Base-by-base conservation (phyloP, 2,888 invertebrate species). In the Cephus pulcher region DNA sequence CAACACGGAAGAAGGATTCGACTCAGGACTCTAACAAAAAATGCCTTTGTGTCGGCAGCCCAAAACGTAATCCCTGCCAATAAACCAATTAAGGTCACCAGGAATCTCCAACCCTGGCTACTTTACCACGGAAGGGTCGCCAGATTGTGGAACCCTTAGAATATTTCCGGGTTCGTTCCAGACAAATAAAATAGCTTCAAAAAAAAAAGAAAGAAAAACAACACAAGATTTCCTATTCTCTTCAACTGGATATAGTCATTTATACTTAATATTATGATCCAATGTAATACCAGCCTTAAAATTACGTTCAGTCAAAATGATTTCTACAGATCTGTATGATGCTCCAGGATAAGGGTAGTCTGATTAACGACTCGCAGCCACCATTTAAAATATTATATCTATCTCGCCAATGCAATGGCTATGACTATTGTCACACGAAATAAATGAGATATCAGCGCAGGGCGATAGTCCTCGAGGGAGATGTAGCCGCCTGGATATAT, bases 1-100 rank as follows among this genome's bases (percentile, higher is more conserved):
- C 79, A 37, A 32, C 74, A 15, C 12, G 73, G 74, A 69, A 68
- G 34, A 34, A 75, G 40, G 75, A 68, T 70, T 35, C 69, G 56
- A 34, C 75, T 35, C 70, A 32, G 75, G 40, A 75, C 74, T 74
- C 33, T 69, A 71, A 79, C 75, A 82, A 83, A 86, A 82, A 80
- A 74, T 34, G 69, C 77, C 81, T 81, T 85, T 86, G 82, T 83
- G 83, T 81, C 77, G 85, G 80, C 80, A 82, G 82, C 83, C 86
- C 84, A 84, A 80, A 84, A 80, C 83, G 83, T 86, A 86, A 88
- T 85, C 82, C 86, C 79, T 75, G 77, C 76, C 88, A 88, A 88
- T 89, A 89, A 89, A 89, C 85, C 86, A 88, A 89, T 89, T 89
- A 88, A 88, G 86, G 84, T 84, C 82, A 82, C 76, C 77, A 79